Percentiles rank a stretch among this genome's conserved stretches.
Conservation (phyloP, 2,888 invertebrate genomes). For the Pristionchus arcanus region DNA sequence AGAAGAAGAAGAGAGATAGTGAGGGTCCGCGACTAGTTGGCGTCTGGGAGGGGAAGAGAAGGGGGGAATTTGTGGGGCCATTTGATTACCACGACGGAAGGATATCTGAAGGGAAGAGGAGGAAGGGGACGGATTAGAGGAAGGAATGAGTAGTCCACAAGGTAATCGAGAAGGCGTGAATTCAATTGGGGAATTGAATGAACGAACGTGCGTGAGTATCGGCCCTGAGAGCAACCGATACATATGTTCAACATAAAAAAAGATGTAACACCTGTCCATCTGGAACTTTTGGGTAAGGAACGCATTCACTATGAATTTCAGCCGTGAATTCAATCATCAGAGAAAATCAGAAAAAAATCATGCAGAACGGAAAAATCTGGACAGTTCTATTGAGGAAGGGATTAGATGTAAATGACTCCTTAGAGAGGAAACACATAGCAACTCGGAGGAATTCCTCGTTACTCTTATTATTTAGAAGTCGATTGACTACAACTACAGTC, state of each 20-base stretch:
- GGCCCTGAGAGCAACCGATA: background rate
- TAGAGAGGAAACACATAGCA: too few relatives aligned
- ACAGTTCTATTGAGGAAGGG: too few relatives aligned
- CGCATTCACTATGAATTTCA: too few relatives aligned
- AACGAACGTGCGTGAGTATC: background rate
- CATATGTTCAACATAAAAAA: background rate
- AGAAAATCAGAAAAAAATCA: too few relatives aligned
- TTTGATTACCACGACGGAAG: constrained; percentile 25
- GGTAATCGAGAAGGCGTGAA: background rate
- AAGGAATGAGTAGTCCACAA: background rate
- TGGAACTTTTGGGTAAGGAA: too few relatives aligned
- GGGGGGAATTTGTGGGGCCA: constrained; percentile 36
- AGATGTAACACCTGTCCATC: too few relatives aligned
- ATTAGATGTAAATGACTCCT: too few relatives aligned
- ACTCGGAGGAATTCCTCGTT: too few relatives aligned
- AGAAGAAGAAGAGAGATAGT: background rate
- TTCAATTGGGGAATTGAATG: background rate
- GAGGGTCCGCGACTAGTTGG: background rate
- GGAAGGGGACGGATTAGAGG: background rate
- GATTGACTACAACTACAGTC: background rate
- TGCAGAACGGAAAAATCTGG: too few relatives aligned
- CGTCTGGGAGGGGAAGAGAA: background rate
- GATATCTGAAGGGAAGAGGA: background rate
- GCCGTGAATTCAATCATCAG: too few relatives aligned
- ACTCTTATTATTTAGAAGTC: background rate